These are phyloP conservation scores for Contarinia nasturtii DNA, from an alignment of 1,140 invertebrate species.

Conservation along the genomic window DNA sequence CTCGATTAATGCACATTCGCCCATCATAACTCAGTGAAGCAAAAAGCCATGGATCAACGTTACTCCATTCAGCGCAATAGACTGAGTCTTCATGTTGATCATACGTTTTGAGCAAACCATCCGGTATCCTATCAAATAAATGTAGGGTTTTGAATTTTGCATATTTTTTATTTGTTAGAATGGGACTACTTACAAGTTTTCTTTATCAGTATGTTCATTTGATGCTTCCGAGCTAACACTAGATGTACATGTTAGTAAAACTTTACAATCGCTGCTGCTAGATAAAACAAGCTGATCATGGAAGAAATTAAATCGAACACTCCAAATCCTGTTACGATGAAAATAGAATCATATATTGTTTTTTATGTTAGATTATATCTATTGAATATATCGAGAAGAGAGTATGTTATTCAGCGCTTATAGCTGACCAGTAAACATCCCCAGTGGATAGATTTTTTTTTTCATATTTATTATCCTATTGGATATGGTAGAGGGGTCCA, in stretches of 20 bases:
- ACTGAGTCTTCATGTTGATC: constrained; percentile 97
- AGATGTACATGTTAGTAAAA: constrained; percentile 67
- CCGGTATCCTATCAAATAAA: constrained; percentile 34
- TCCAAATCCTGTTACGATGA: constrained; percentile 57
- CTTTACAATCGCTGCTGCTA: constrained; percentile 83
- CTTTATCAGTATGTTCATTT: neutral
- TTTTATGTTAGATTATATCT: no score
- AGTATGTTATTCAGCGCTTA: no score
- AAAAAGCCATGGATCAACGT: constrained; percentile 94
- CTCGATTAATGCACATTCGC: constrained; percentile 75
- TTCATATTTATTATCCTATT: no score
- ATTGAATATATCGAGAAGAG: no score
- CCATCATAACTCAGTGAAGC: constrained; percentile 95
- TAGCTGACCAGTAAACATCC: no score
- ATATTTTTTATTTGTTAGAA: constrained; percentile 17
- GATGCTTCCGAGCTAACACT: constrained; percentile 64
- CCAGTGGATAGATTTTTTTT: no score
- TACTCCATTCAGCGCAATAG: constrained; percentile 92
- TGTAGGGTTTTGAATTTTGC: constrained; percentile 23
- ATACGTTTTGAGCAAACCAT: constrained; percentile 72
- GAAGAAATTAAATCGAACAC: constrained; percentile 82
- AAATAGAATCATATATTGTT: no score
- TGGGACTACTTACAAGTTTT: neutral
- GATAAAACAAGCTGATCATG: constrained; percentile 93
- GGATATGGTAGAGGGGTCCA: no score